These are phyloP conservation scores for Germaria angustata DNA, from an alignment of 2,888 invertebrate genomes.

Conservation along the genomic window DNA sequence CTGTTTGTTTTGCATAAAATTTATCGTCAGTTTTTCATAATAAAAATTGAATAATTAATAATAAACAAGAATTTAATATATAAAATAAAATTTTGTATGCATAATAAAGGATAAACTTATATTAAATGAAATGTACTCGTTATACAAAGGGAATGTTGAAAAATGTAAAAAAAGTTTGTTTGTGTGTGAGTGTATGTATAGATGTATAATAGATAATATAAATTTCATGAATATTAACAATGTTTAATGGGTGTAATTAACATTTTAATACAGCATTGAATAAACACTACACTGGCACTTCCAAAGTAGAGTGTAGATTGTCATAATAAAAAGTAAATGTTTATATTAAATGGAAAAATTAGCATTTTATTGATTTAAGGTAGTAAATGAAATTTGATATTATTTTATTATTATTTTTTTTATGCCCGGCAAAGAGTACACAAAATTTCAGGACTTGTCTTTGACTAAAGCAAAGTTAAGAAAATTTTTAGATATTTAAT, in stretches of 20 bases:
- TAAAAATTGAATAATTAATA: conserved; percentile 59
- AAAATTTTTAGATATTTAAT: too few species aligned
- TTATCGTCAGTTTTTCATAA: conserved; percentile 39
- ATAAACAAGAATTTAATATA: conserved; percentile 46
- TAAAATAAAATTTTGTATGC: conserved; percentile 41
- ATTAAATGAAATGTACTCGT: conserved; percentile 1
- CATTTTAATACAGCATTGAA: conserved; percentile 40
- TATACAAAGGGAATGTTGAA: not conserved
- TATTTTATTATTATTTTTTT: too few species aligned
- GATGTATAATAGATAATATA: not conserved
- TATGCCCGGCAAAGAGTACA: too few species aligned
- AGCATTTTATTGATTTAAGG: conserved; percentile 24
- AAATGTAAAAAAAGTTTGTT: not conserved
- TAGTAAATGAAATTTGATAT: conserved; percentile 34
- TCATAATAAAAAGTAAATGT: conserved; percentile 17
- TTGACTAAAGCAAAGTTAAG: too few species aligned
- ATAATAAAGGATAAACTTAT: conserved; percentile 36
- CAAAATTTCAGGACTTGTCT: too few species aligned
- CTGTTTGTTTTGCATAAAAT: conserved; percentile 60
- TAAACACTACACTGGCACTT: conserved; percentile 36
- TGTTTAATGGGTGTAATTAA: conserved; percentile 52
- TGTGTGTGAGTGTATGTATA: too few species aligned
- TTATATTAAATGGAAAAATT: conserved; percentile 26
- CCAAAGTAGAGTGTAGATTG: conserved; percentile 12
- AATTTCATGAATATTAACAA: conserved; percentile 56